Evolutionary conservation across 2,113 vertebrate genomes (phyloP).

Genomic region (Tragelaphus strepsiceros): DNA sequence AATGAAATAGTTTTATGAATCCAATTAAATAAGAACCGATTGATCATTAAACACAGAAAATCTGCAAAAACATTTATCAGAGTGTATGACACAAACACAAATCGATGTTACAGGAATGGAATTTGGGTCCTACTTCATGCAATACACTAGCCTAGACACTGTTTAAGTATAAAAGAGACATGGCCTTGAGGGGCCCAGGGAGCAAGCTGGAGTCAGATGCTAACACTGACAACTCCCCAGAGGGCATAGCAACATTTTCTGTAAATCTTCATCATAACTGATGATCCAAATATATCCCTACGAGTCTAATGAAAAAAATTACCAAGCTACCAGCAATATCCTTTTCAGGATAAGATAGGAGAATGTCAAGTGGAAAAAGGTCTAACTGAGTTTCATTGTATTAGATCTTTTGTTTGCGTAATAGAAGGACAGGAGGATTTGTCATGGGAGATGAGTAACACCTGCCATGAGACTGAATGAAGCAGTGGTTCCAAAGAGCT

Average conservation of each 20-base stretch:
- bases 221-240: not conserved
- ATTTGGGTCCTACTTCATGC: not conserved
- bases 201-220: not conserved
- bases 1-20: not conserved
- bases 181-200: not conserved
- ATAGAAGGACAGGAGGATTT: not conserved
- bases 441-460: not conserved
- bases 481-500: not conserved
- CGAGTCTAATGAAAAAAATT: not conserved
- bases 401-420: not conserved
- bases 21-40: not conserved
- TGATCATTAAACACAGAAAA: not conserved
- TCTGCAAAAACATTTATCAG: not conserved
- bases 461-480: not conserved
- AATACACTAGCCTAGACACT: not conserved
- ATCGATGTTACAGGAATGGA: not conserved
- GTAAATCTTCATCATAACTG: not conserved
- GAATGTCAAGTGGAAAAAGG: not conserved
- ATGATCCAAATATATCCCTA: not conserved
- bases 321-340: not conserved
- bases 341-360: not conserved
- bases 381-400: not conserved
- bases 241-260: not conserved
- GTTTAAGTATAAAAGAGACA: not conserved
- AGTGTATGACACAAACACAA: not conserved